A percentile compares a stretch with the other conserved stretches of the same genome.
Evolutionary conservation across 2,113 vertebrate genomes (phyloP).

Genomic region (Platysteira castanea): DNA sequence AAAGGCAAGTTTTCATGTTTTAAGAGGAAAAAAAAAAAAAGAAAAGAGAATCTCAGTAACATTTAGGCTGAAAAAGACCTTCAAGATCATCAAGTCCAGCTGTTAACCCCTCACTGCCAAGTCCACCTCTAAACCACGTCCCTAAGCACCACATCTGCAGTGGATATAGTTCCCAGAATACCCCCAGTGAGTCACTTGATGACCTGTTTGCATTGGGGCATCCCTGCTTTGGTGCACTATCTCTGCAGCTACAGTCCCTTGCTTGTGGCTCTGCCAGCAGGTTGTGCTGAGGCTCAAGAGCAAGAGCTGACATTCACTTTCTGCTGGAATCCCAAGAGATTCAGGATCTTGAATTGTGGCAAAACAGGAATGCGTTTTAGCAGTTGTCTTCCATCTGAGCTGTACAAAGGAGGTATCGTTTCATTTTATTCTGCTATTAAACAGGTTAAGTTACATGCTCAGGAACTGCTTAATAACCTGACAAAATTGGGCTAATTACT

Average conservation of each 20-base stretch:
- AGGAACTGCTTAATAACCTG: background rate
- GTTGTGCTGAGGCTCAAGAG: background rate
- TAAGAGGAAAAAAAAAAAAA: background rate
- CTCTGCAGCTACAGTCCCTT: background rate
- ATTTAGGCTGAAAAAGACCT: background rate
- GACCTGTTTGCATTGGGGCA: background rate
- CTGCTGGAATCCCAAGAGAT: background rate
- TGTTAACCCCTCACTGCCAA: background rate
- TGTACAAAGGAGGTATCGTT: background rate
- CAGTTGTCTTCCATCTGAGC: background rate
- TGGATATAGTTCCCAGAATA: background rate
- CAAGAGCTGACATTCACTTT: background rate
- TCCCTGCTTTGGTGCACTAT: too few species aligned
- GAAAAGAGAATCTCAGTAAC: background rate
- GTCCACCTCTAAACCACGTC: background rate
- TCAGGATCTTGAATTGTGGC: background rate
- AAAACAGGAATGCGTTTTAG: background rate
- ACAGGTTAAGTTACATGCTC: background rate
- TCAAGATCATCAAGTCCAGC: background rate
- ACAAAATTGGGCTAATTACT: background rate
- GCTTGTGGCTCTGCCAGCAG: background rate
- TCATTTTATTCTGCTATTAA: background rate
- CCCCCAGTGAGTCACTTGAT: background rate
- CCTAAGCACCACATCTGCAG: background rate
- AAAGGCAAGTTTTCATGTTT: background rate